Percentiles rank a stretch among this genome's conserved stretches.
phyloP scores from a whole-genome alignment of 2,113 vertebrate species.

The Philantomba maxwellii region DNA sequence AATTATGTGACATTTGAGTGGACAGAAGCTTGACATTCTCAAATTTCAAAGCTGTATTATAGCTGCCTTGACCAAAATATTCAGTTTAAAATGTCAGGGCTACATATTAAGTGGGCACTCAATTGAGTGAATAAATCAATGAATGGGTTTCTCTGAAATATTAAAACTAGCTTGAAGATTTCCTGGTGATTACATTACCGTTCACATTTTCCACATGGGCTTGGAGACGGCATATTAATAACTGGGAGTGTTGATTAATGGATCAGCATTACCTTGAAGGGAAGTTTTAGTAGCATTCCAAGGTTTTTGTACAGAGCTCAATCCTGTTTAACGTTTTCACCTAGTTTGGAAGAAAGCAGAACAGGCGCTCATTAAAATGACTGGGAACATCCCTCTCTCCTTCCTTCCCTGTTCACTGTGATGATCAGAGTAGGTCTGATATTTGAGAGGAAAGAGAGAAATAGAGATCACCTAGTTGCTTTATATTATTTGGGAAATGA shows the following conservation, averaged over 20 bases:
- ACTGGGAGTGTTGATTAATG: constrained; percentile 38
- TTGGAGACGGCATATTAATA: constrained; percentile 34
- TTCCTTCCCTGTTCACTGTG: background rate
- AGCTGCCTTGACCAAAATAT: constrained; percentile 16
- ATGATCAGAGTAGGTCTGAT: background rate
- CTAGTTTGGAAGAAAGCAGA: background rate
- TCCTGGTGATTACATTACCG: background rate
- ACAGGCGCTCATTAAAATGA: background rate
- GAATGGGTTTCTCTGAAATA: constrained; percentile 40
- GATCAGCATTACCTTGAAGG: background rate
- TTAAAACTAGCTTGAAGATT: constrained; percentile 53
- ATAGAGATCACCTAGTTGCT: background rate
- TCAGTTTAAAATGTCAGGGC: constrained; percentile 26
- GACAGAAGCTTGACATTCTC: background rate
- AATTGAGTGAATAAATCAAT: constrained; percentile 34
- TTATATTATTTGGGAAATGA: background rate
- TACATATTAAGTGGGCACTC: constrained; percentile 17
- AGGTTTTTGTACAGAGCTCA: background rate
- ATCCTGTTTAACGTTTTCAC: background rate
- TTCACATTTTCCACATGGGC: background rate
- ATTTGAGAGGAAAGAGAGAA: background rate
- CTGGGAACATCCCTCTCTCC: background rate
- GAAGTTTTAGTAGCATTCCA: background rate
- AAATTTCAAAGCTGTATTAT: constrained; percentile 13
- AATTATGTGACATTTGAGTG: constrained; percentile 5